A percentile compares a stretch with the other conserved stretches of the same genome.
Evolutionary conservation across 1,140 invertebrate species (phyloP).

Genomic region (Hydropsyche tenuis): DNA sequence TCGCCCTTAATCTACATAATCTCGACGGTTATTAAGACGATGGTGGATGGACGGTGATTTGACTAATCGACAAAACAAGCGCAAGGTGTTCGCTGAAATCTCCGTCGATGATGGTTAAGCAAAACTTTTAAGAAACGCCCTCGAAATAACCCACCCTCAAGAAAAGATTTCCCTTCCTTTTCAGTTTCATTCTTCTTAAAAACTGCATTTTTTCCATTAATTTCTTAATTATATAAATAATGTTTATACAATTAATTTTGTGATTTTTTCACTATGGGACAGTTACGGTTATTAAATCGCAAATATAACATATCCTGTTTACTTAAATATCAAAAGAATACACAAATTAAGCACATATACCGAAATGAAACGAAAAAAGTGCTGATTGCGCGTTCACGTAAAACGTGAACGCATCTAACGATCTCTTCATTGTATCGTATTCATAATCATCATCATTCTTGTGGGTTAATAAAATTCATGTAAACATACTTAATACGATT

Average conservation of each 20-base stretch:
- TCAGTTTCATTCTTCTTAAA: too few relatives aligned
- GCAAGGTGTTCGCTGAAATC: slow-evolving; percentile 31
- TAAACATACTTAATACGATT: slow-evolving; percentile 2
- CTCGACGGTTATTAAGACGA: slow-evolving; percentile 32
- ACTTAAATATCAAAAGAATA: neutral
- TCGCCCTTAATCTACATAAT: slow-evolving; percentile 40
- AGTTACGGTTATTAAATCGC: too few relatives aligned
- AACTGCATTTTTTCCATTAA: too few relatives aligned
- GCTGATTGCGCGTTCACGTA: neutral
- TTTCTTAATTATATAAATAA: too few relatives aligned
- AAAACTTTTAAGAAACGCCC: slow-evolving; percentile 26
- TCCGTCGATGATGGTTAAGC: neutral
- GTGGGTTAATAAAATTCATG: slow-evolving; percentile 24
- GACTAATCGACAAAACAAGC: slow-evolving; percentile 35
- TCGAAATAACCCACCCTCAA: too few relatives aligned
- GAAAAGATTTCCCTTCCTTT: too few relatives aligned
- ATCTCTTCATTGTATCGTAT: slow-evolving; percentile 3
- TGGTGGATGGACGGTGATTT: slow-evolving; percentile 27
- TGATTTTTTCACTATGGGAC: too few relatives aligned
- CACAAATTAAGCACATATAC: too few relatives aligned
- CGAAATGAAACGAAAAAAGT: neutral
- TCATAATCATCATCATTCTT: slow-evolving; percentile 25
- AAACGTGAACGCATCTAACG: slow-evolving; percentile 22
- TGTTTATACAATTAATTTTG: too few relatives aligned
- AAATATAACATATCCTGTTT: neutral